These are phyloP conservation scores for Pelmatolapia mariae DNA, from an alignment of 2,113 vertebrate genomes.

Conservation along the genomic window DNA sequence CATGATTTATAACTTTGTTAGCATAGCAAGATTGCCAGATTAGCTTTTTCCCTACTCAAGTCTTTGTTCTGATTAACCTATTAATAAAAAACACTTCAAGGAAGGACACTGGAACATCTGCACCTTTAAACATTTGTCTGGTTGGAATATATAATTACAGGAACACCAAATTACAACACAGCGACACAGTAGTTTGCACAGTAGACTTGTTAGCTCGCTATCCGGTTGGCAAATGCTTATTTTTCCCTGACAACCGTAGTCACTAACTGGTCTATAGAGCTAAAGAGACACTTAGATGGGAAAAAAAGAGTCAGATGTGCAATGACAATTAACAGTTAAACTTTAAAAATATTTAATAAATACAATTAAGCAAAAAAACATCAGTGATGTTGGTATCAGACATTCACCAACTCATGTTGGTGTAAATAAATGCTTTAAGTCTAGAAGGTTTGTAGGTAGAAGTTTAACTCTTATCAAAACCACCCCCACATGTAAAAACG, in stretches of 20 bases:
- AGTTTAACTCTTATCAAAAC: background rate
- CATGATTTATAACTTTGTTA: background rate
- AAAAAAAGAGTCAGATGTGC: background rate
- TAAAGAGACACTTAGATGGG: background rate
- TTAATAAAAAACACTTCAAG: background rate
- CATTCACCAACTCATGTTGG: background rate
- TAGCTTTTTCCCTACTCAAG: background rate
- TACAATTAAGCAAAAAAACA: background rate
- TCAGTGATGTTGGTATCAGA: background rate
- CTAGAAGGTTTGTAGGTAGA: background rate
- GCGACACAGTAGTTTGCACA: background rate
- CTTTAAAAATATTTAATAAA: background rate
- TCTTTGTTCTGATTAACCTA: background rate
- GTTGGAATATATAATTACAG: background rate
- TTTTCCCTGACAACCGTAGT: background rate
- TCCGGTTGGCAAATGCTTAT: background rate
- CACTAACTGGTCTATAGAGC: background rate
- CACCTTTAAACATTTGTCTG: background rate
- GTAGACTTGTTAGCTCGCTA: background rate
- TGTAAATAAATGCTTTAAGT: background rate
- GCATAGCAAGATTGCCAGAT: background rate
- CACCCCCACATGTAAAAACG: background rate
- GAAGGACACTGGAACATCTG: background rate
- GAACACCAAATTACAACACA: background rate
- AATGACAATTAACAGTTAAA: background rate